These are phyloP conservation scores for Perca schrenkii DNA, from an alignment of 2,113 vertebrate genomes.

Conservation along the genomic window DNA sequence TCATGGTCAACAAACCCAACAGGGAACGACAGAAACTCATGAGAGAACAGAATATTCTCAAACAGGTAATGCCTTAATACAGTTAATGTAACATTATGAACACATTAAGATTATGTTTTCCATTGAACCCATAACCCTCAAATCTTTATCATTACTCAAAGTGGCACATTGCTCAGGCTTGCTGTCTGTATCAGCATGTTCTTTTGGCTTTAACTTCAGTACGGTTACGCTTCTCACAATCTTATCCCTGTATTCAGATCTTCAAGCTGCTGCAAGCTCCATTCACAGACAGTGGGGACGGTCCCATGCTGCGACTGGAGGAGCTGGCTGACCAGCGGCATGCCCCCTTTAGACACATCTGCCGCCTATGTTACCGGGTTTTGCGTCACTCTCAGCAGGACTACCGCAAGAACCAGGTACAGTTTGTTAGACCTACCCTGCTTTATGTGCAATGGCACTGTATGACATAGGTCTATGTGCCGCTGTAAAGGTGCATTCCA, in stretches of 20 bases:
- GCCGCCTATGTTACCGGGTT: constrained; percentile 96
- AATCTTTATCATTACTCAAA: not conserved
- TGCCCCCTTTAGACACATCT: constrained; percentile 97
- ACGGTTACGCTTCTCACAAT: not conserved
- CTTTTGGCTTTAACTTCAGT: not conserved
- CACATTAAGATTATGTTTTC: not conserved
- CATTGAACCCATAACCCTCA: not conserved
- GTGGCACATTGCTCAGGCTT: not conserved
- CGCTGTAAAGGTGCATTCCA: not conserved
- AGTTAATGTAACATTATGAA: not conserved
- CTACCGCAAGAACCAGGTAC: constrained; percentile 98
- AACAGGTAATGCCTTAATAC: constrained; percentile 86
- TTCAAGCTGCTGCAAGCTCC: constrained; percentile 98
- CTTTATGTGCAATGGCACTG: not conserved
- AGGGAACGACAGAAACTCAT: constrained; percentile 98
- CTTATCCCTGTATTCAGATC: constrained; percentile 84
- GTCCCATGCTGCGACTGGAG: constrained; percentile 95
- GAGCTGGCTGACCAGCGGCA: constrained; percentile 97
- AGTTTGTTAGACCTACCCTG: not conserved
- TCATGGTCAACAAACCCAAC: constrained; percentile 98
- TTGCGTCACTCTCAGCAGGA: constrained; percentile 98
- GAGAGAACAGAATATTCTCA: constrained; percentile 99
- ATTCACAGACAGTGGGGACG: constrained; percentile 95
- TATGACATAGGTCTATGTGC: not conserved
- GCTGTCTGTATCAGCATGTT: not conserved